A percentile compares a stretch with the other conserved stretches of the same genome.
Evolutionary conservation across 2,888 invertebrate species (phyloP).

Genomic region (Dione vanillae): DNA sequence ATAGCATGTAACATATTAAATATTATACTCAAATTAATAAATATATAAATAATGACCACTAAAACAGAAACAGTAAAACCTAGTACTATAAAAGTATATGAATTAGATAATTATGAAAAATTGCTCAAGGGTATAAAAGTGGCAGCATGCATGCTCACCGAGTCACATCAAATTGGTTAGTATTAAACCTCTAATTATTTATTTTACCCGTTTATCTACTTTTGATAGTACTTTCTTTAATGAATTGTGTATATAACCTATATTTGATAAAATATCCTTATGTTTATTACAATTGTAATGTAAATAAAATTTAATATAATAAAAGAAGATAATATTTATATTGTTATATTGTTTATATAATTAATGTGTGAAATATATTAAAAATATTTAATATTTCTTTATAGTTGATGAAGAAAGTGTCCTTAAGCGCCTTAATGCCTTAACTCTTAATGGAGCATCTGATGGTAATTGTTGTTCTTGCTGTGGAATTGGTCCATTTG

Average conservation of each 20-base stretch:
- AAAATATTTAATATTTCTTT: constrained; percentile 45
- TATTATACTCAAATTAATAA: neutral
- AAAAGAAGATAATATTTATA: too few species aligned
- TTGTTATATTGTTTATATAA: too few species aligned
- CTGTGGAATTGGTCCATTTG: constrained; percentile 83
- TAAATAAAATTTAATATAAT: too few species aligned
- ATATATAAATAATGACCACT: constrained; percentile 58
- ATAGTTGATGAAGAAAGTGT: constrained; percentile 80
- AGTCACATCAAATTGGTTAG: constrained; percentile 80
- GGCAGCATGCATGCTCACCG: constrained; percentile 85
- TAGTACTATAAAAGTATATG: constrained; percentile 77
- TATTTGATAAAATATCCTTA: too few species aligned
- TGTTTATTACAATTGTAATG: too few species aligned
- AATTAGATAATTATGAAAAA: constrained; percentile 78
- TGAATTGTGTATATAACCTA: neutral
- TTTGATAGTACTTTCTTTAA: neutral
- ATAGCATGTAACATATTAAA: constrained; percentile 6
- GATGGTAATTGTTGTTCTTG: constrained; percentile 76
- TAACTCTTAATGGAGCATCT: constrained; percentile 68
- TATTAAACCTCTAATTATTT: constrained; percentile 28
- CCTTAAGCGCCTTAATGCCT: constrained; percentile 67
- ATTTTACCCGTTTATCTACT: neutral
- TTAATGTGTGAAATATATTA: neutral
- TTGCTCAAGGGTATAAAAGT: constrained; percentile 82
- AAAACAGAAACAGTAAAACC: constrained; percentile 65